Evolutionary conservation across 2,888 invertebrate genomes (phyloP).

Genomic region (Loripinus fragilis): DNA sequence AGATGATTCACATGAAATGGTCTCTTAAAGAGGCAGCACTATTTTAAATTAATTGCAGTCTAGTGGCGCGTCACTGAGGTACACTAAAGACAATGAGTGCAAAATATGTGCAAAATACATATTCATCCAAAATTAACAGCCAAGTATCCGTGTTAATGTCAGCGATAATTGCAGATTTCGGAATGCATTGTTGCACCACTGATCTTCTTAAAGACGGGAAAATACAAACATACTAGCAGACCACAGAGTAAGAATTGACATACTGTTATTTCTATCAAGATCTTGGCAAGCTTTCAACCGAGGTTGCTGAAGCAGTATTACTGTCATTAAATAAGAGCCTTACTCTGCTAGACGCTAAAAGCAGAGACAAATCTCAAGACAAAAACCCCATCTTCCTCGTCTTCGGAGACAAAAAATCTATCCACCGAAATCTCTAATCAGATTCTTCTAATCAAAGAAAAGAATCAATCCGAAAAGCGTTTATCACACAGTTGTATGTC

Average conservation of each 20-base stretch:
- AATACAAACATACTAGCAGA: neutral
- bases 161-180: neutral
- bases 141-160: neutral
- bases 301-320: neutral
- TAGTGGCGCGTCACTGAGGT: too few relatives aligned
- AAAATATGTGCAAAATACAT: too few relatives aligned
- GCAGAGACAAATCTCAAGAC: neutral
- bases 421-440: neutral
- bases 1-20: too few relatives aligned
- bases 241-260: neutral
- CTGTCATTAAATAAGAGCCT: constrained; percentile 4
- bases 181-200: constrained; percentile 4
- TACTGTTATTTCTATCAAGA: constrained; percentile 2
- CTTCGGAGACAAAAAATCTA: neutral
- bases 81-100: too few relatives aligned
- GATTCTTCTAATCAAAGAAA: neutral
- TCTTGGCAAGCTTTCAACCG: constrained; percentile 7
- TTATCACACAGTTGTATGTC: too few relatives aligned
- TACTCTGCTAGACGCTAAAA: neutral
- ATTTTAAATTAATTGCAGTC: too few relatives aligned
- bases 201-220: neutral
- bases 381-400: neutral
- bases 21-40: too few relatives aligned
- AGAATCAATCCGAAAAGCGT: too few relatives aligned
- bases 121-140: too few relatives aligned